A percentile compares a stretch with the other conserved stretches of the same genome.
These are phyloP conservation scores for Enteromius argenteus DNA, from an alignment of 2,797 vertebrate genomes.

Conservation along the genomic window DNA sequence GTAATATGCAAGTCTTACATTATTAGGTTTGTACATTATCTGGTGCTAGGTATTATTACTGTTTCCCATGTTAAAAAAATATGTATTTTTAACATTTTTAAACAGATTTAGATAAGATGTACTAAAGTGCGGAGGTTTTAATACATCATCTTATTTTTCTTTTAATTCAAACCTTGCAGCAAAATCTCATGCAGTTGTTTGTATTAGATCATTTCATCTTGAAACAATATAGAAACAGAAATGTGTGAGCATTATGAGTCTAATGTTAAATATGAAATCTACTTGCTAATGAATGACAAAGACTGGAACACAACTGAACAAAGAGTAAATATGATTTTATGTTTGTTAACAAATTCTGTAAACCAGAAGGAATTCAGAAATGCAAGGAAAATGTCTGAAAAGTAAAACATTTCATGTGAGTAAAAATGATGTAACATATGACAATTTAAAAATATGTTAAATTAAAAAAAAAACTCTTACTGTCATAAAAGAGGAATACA, in stretches of 20 bases:
- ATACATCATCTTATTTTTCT: background rate
- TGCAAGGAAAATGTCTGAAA: constrained; percentile 9
- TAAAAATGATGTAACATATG: constrained; percentile 20
- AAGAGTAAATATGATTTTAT: constrained; percentile 16
- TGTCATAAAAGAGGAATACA: constrained; percentile 22
- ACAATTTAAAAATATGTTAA: background rate
- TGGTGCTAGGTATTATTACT: constrained; percentile 7
- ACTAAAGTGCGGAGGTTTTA: background rate
- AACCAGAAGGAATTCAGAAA: background rate
- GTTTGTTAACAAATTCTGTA: constrained; percentile 1
- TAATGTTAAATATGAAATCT: constrained; percentile 5
- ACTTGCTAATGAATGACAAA: constrained; percentile 4
- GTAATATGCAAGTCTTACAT: background rate
- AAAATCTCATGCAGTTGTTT: constrained; percentile 4
- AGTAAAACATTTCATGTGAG: background rate
- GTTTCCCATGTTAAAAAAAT: background rate
- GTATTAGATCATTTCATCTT: background rate
- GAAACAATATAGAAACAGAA: constrained; percentile 1
- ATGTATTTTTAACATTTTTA: background rate
- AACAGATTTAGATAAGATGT: background rate
- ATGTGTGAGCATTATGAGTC: background rate
- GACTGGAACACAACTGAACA: background rate
- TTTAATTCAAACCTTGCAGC: background rate
- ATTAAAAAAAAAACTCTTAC: constrained; percentile 16
- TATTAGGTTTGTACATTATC: constrained; percentile 15